Base-by-base conservation (phyloP, 2,888 invertebrate genomes). In the Eupeodes latifasciatus region DNA sequence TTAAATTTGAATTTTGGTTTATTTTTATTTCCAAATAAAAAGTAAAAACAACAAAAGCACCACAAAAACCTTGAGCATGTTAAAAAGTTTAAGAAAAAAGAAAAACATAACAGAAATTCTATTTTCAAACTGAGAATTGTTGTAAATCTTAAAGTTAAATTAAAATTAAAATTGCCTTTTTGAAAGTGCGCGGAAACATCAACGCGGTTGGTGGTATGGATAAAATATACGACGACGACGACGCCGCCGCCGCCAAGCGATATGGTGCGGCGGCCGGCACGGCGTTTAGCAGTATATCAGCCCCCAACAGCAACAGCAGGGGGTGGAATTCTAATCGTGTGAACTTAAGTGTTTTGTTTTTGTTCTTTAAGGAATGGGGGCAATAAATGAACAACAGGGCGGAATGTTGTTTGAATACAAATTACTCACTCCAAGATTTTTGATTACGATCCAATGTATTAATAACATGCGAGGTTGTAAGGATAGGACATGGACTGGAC, bases 131-230 rank as follows among this genome's bases (percentile, higher is more conserved):
- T 11, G 51, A 14, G n/a, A 71, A 44, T 66, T 19, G 71, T 59
- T 47, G 40, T 61, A 66, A 74, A 77, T 77, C 27, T 81, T 71
- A 44, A 85, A 77, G 57, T 72, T 81, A 66, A 76, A 66, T 76
- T 53, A 62, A 85, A 80, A 81, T 77, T 81, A 55, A 59, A 78
- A 81, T 81, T 85, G 59, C 66, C 59, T 66, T 59, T 49, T 67
- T 7, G 72, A 61, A 34, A 27, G 27, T 27, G 59, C 53, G 40
- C 55, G 55, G 34, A 51, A n/a, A 47, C 55, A 55, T 47, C 47
- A 61, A n/a, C 51, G 67, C 16, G 7, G 9, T 51, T 12, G 72
- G 55, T 51, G 67, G 81, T 2, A 12, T 27, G 5, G 34, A 16
- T n/a, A 40, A 67, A 19, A n/a, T 34, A 51, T 49, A 4, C 27